Base-by-base conservation (phyloP, 2,888 invertebrate genomes). In the Anagyrus pseudococci region DNA sequence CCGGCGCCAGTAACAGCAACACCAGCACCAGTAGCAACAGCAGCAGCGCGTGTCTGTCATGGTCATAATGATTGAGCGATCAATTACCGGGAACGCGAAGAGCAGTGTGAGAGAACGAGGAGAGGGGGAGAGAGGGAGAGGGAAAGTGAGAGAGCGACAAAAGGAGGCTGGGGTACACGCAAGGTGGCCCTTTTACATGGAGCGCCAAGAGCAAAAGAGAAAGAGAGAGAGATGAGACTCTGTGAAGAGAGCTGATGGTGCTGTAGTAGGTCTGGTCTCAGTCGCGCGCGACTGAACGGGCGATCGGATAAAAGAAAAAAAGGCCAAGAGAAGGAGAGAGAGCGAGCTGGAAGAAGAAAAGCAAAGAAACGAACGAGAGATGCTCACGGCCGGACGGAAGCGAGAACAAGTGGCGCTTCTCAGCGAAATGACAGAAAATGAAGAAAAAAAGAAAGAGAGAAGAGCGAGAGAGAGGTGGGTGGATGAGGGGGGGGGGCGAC, bases 231-330 rank as follows among this genome's bases (percentile, higher is more conserved):
- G 33, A 10, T 29, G 29, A 10, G 10, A 29, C 29, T 29, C 29
- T 10, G 4, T 10, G 10, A 7, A 67, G 63, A 53, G 66, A 68
- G 67, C 49, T 62, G 62, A 67, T 67, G 69, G 68, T 68, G 68
- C 68, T 67, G 69, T 67, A 69, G 68, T 68, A 67, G 70, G n/a
- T n/a, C n/a, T 68, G 64, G 66, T 68, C 69, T 68, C 58, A 67
- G n/a, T n/a, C 68, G 68, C 67, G 67, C 66, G 66, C 67, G 55
- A 62, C 43, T 59, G 50, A 58, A 29, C 56, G 68, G 68, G 68
- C 70, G 71, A 72, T 73, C 70, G 73, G 72, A 73, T 72, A 70
- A 70, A 71, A 68, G 61, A 55, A 64, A 66, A 62, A 58, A 44
- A 37, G 37, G 4, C 15, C 13, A 23, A 23, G 48, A 23, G 4